Conservation (phyloP, 2,797 vertebrate genomes). For the Gallinago stenura region DNA sequence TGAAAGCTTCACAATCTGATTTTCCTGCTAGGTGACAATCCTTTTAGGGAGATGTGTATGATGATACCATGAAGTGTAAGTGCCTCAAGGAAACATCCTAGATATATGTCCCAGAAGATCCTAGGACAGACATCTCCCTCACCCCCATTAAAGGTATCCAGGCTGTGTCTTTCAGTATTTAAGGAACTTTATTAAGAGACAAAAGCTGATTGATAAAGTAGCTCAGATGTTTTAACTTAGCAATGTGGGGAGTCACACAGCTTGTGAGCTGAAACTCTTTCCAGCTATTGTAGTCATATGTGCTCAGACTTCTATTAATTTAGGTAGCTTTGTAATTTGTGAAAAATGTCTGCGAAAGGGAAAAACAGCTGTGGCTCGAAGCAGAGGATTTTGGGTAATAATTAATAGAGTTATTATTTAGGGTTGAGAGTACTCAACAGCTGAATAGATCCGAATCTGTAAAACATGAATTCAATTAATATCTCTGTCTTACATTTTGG, state of each 20-base stretch:
- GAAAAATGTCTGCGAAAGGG: neutral
- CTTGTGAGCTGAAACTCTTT: constrained; percentile 2
- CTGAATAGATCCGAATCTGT: constrained; percentile 21
- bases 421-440: constrained; percentile 28
- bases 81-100: neutral
- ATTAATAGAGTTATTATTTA: constrained; percentile 55
- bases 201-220: neutral
- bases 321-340: constrained; percentile 9
- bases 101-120: neutral
- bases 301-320: constrained; percentile 9
- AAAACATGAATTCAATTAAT: constrained; percentile 37
- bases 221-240: constrained; percentile 9
- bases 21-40: neutral
- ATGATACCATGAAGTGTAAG: neutral
- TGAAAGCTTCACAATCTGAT: neutral
- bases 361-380: constrained; percentile 27
- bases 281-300: neutral
- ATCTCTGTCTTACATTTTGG: constrained; percentile 50
- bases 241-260: neutral
- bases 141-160: neutral
- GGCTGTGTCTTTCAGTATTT: neutral
- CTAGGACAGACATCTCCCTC: neutral
- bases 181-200: neutral
- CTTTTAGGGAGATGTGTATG: neutral
- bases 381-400: constrained; percentile 31